Percentiles rank a stretch among this genome's conserved stretches.
phyloP scores from a whole-genome alignment of 2,113 vertebrate species.

The Irena cyanogastra region DNA sequence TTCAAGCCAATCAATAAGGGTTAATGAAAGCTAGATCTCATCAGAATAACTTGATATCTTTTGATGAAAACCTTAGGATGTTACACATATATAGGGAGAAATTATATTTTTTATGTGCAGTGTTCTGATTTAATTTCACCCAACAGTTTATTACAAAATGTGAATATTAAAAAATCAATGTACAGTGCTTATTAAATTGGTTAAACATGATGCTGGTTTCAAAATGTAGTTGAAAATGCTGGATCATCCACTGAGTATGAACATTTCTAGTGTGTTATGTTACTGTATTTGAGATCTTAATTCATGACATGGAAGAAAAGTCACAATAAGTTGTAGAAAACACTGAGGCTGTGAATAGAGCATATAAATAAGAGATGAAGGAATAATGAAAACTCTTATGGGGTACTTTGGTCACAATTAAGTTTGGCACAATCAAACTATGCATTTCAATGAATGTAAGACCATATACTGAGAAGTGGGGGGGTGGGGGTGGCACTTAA shows the following conservation, averaged over 20 bases:
- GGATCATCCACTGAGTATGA: background rate
- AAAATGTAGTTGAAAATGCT: background rate
- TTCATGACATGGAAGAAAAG: background rate
- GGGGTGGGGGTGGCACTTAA: background rate
- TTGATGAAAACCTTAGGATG: background rate
- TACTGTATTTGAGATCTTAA: background rate
- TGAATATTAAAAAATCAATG: background rate
- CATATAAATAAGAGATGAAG: background rate
- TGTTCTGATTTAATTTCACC: background rate
- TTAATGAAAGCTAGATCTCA: conserved; percentile 22
- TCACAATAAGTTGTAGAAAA: background rate
- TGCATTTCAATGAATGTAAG: background rate
- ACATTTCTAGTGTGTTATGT: background rate
- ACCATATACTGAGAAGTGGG: background rate
- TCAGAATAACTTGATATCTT: background rate
- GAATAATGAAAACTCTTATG: background rate
- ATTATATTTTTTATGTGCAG: background rate
- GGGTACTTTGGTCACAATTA: background rate
- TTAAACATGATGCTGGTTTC: background rate
- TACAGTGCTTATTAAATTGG: background rate
- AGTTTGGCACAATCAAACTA: background rate
- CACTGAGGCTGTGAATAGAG: background rate
- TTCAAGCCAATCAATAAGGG: conserved; percentile 1
- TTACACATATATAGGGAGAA: background rate
- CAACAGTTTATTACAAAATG: conserved; percentile 1